These are phyloP conservation scores for Creontiades dilutus DNA, from an alignment of 2,888 invertebrate genomes.

Conservation along the genomic window DNA sequence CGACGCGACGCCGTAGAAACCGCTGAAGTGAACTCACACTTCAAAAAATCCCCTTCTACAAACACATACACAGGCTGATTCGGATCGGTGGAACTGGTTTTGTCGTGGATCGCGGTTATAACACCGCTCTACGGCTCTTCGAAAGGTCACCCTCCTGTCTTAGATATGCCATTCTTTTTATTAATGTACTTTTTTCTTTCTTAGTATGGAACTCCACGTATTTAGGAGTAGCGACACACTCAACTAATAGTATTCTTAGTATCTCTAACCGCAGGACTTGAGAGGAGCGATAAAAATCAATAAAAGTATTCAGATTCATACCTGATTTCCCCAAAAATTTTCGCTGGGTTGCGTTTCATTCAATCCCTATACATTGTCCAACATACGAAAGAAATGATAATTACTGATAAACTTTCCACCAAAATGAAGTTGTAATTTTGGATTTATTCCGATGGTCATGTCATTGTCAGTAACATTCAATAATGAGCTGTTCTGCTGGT, in stretches of 20 bases:
- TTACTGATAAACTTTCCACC: too few species aligned
- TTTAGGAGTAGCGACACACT: constrained; percentile 10
- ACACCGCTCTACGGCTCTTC: constrained; percentile 29
- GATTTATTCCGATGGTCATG: too few species aligned
- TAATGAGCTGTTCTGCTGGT: too few species aligned
- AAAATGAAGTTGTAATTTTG: too few species aligned
- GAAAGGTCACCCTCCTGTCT: constrained; percentile 27
- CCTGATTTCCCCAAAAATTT: not conserved
- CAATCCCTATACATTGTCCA: too few species aligned
- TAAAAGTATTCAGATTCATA: not conserved
- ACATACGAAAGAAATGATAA: too few species aligned
- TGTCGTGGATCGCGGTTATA: constrained; percentile 5
- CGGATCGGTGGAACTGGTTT: not conserved
- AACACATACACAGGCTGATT: not conserved
- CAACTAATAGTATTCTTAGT: not conserved
- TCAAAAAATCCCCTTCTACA: not conserved
- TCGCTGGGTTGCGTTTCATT: too few species aligned
- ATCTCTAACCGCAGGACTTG: not conserved
- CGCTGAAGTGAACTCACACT: not conserved
- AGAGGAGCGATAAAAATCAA: not conserved
- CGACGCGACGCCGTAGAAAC: not conserved
- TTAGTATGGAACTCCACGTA: not conserved
- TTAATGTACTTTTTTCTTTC: not conserved
- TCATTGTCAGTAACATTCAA: too few species aligned
- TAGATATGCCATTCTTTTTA: not conserved